These are phyloP conservation scores for Schmidtea mediterranea DNA, from an alignment of 1,140 invertebrate species.

Conservation along the genomic window DNA sequence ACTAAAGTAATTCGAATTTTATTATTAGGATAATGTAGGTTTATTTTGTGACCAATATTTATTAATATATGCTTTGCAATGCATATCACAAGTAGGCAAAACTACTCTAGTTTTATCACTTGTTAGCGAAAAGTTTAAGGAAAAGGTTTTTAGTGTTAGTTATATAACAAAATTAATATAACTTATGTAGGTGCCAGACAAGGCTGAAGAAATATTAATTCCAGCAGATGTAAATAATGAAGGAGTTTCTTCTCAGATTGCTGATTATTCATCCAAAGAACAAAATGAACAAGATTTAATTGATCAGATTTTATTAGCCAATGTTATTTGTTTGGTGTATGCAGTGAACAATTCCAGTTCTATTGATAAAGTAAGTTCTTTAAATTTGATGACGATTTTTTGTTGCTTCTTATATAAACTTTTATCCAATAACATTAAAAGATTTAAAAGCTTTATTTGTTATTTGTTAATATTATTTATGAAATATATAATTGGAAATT, in stretches of 20 bases:
- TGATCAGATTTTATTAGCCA: conserved; percentile 58
- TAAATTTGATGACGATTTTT: background rate
- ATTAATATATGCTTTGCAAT: too few relatives aligned
- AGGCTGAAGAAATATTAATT: conserved; percentile 90
- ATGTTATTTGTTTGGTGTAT: conserved; percentile 92
- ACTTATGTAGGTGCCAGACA: conserved; percentile 41
- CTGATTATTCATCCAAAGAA: conserved; percentile 72
- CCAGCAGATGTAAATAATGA: conserved; percentile 90
- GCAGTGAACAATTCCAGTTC: conserved; percentile 71
- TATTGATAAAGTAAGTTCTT: conserved; percentile 38
- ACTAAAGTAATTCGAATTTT: too few relatives aligned
- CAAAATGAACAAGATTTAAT: conserved; percentile 55
- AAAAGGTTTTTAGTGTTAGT: conserved; percentile 34
- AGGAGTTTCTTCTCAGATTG: conserved; percentile 81
- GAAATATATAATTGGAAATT: too few relatives aligned
- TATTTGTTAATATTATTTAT: too few relatives aligned
- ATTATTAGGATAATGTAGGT: too few relatives aligned
- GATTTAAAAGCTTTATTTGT: too few relatives aligned
- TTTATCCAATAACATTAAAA: too few relatives aligned
- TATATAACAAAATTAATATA: background rate
- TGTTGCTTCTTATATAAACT: too few relatives aligned
- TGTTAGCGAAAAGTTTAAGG: conserved; percentile 85
- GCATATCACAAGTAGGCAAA: conserved; percentile 39
- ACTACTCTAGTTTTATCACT: conserved; percentile 79
- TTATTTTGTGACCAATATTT: too few relatives aligned